Base-by-base conservation (phyloP, 1,140 invertebrate genomes). In the Octopus sinensis region DNA sequence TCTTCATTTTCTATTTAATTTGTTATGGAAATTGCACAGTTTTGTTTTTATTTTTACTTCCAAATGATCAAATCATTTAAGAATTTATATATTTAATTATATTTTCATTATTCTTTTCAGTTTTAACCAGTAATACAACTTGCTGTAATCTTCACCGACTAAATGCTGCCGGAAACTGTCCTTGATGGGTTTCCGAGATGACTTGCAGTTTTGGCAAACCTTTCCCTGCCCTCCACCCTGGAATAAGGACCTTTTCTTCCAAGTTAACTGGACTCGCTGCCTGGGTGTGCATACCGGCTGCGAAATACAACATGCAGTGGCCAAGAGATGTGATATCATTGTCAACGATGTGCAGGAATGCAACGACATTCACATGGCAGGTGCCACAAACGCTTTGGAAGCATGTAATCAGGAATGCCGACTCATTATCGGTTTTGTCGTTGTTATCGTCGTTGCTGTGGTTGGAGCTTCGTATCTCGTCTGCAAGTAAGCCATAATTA, bases 151-250 rank as follows among this genome's bases (percentile, higher is more conserved):
- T 43, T 43, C 30, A 43, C 30, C 68, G 68, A 23, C 30, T 73
- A 73, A 73, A 73, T 73, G 68, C 17, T 23, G 17, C 30, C 30
- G 30, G 68, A 73, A 73, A 23, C 68, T 73, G 68, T 73, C 30
- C 68, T 73, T 73, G 5, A 73, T 73, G 68, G 68, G 68, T 73
- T 73, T 73, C 30, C 68, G 76, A n/a, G 76, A 53, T 77, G 43
- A 77, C 76, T 51, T 77, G 52, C 43, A 77, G 53, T 82, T 82
- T 53, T 82, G 81, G 81, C 62, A 79, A 54, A 53, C 76, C 9
- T 82, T 82, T 17, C 81, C 81, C 30, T 82, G 81, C 68, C 81
- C 81, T 9, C 81, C 81, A 9, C 81, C 81, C 51, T 82, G 81
- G 81, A 82, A 82, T 12, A 82, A 54, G n/a, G 81, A 78, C 30